These are phyloP conservation scores for Phortica variegata DNA, from an alignment of 1,140 invertebrate species.

Conservation along the genomic window DNA sequence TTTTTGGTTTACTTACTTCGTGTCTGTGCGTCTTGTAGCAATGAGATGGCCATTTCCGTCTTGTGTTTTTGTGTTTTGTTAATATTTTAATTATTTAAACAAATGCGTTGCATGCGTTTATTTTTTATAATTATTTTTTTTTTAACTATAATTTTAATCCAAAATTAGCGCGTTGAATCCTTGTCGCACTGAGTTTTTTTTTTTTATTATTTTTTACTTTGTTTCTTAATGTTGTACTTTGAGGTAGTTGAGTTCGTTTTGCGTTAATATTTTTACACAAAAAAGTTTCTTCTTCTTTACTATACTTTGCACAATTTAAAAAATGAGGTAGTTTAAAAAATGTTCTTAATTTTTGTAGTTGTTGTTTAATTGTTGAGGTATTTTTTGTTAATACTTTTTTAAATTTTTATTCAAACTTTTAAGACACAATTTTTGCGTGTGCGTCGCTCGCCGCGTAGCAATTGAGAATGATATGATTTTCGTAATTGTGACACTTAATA, in stretches of 20 bases:
- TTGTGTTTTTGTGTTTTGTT: conserved; percentile 3
- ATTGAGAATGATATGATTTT: too few relatives aligned
- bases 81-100: conserved; percentile 11
- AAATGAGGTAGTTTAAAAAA: conserved; percentile 46
- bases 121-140: too few relatives aligned
- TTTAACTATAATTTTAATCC: conserved; percentile 5
- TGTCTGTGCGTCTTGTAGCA: conserved; percentile 55
- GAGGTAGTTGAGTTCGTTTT: conserved; percentile 40
- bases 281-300: conserved; percentile 27
- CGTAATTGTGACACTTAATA: too few relatives aligned
- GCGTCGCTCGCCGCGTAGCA: too few relatives aligned
- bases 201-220: conserved; percentile 16
- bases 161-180: neutral
- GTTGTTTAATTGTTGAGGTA: conserved; percentile 25
- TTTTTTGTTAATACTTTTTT: conserved; percentile 16
- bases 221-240: conserved; percentile 36
- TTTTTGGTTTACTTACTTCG: conserved; percentile 54
- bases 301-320: conserved; percentile 24
- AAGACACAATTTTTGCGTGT: conserved; percentile 16
- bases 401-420: conserved; percentile 4
- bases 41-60: conserved; percentile 47
- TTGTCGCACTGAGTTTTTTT: conserved; percentile 6
- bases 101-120: too few relatives aligned
- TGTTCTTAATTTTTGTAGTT: conserved; percentile 2
- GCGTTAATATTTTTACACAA: conserved; percentile 15